phyloP scores from a whole-genome alignment of 2,113 vertebrate genomes.

The Elgaria multicarinata region DNA sequence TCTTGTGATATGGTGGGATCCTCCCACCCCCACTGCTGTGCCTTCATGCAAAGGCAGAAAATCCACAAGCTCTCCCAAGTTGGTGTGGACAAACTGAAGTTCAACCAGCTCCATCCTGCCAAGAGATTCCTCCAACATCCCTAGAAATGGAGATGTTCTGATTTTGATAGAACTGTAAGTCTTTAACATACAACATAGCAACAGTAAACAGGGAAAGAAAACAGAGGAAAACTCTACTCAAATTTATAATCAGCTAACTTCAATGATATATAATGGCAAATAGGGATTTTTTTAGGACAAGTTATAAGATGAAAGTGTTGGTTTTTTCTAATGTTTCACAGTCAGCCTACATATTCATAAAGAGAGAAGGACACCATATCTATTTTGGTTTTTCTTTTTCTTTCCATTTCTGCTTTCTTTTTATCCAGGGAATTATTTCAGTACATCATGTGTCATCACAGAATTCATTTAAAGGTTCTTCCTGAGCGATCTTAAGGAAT shows the following conservation, averaged over 20 bases:
- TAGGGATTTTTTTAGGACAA: rapidly evolving
- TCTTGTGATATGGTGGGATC: too few relatives aligned
- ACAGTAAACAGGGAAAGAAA: background rate
- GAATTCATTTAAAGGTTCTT: slow-evolving; percentile 48
- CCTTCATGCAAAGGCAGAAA: too few relatives aligned
- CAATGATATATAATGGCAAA: background rate
- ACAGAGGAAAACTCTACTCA: background rate
- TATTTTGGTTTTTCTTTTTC: rapidly evolving
- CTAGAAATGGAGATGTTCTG: background rate
- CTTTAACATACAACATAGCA: background rate
- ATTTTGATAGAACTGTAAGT: background rate
- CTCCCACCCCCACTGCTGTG: too few relatives aligned
- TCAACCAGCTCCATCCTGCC: too few relatives aligned
- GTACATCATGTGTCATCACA: slow-evolving; percentile 38
- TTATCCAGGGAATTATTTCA: slow-evolving; percentile 34
- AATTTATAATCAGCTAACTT: background rate
- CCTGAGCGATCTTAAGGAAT: slow-evolving; percentile 10
- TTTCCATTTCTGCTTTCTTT: background rate
- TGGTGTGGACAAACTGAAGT: too few relatives aligned
- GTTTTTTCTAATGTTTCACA: background rate
- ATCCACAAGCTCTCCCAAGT: too few relatives aligned
- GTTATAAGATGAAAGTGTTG: background rate
- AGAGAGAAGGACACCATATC: background rate
- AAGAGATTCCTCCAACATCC: too few relatives aligned
- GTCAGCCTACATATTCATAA: background rate